A percentile compares a stretch with the other conserved stretches of the same genome.
These are phyloP conservation scores for Miltochrista miniata DNA, from an alignment of 2,888 invertebrate genomes.

Conservation along the genomic window DNA sequence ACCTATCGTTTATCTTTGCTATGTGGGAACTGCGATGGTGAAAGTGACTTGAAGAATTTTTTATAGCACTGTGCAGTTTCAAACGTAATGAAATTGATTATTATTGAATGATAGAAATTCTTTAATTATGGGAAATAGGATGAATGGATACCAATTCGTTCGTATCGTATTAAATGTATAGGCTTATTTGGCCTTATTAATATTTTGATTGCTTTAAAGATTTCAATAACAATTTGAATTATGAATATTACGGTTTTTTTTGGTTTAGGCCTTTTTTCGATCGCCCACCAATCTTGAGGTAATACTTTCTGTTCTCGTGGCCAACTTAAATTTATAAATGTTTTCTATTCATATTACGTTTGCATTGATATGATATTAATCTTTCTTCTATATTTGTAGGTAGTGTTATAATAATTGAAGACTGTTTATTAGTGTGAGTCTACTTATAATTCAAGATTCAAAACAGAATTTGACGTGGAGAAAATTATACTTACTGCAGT, in stretches of 20 bases:
- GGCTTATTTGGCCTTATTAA: background rate
- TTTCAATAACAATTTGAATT: background rate
- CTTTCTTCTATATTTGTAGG: too few relatives aligned
- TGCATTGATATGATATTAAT: too few relatives aligned
- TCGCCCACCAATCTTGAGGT: background rate
- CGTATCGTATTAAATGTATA: background rate
- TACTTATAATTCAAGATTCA: too few relatives aligned
- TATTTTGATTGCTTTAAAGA: background rate
- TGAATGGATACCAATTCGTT: constrained; percentile 16
- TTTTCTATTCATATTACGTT: too few relatives aligned
- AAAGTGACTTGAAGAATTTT: constrained; percentile 24
- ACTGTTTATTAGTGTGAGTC: too few relatives aligned
- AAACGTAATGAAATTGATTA: constrained; percentile 35
- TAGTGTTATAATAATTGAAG: too few relatives aligned
- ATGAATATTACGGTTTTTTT: background rate
- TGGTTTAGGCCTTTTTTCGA: background rate
- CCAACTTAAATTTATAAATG: background rate
- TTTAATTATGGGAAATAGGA: constrained; percentile 23
- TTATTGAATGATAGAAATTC: constrained; percentile 19
- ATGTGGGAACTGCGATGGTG: constrained; percentile 20
- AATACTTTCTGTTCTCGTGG: background rate
- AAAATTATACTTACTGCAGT: too few relatives aligned
- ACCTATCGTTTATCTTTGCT: constrained; percentile 1
- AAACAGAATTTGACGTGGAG: too few relatives aligned
- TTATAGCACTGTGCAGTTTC: constrained; percentile 10